Evolutionary conservation across 2,888 invertebrate genomes (phyloP), one percentile per base, ranked within the genome.

Genomic region (Hermodice carunculata): DNA sequence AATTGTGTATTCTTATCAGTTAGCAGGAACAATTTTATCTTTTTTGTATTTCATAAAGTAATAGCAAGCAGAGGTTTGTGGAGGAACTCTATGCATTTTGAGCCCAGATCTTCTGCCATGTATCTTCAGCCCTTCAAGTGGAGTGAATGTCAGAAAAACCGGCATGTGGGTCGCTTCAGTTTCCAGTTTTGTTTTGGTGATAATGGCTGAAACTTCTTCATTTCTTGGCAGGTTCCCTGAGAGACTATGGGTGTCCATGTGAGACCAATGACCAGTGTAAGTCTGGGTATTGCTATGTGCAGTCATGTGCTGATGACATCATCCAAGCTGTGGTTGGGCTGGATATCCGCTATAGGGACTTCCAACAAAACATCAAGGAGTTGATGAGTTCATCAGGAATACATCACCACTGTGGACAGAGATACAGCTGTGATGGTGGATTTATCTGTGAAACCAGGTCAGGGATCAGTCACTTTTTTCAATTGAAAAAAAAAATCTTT

Each of bases 271-370:
- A 48, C 48, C 42, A 63, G 56, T 63, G 62, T 48, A 63, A 63
- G 56, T 63, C 62, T 3, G 49, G 49, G 49, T 63, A 56, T 49
- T 63, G 62, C 48, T 63, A 56, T 42, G 22, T 42, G 31, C 24
- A 26, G 37, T 57, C 63, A 5, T 63, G 63, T 44, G 57, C 63
- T n/a, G 57, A 54, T 37, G 49, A 63, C 48, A 29, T 49, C 24
- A 54, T 63, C 29, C 56, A 63, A 49, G 63, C 52, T 22, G 63
- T 63, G 28, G 63, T 63, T 8, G 63, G 57, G 4, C 19, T 57
- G 48, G 63, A 63, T 32, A n/a, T 64, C 24, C 34, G 19, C 19
- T 56, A 54, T 52, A 22, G 26, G 8, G 51, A 51, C 51, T 60
- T 60, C 60, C 40, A 60, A 24, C 26, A 24, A 3, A 28, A 29